A percentile compares a stretch with the other conserved stretches of the same genome.
Conservation (phyloP, 2,113 vertebrate genomes). For the Mesembrinibis cayennensis region DNA sequence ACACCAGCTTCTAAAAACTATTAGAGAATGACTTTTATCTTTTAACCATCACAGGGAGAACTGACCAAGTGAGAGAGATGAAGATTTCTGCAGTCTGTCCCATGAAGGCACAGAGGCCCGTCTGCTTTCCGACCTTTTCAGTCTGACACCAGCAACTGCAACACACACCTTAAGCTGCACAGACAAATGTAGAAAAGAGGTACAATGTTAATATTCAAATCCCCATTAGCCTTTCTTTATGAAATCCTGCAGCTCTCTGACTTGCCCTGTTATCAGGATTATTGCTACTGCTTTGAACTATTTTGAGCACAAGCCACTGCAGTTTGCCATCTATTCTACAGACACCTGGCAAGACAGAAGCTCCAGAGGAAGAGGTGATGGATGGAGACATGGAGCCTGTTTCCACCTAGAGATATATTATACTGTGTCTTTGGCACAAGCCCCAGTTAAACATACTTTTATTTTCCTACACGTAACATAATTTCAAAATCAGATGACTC, state of each 20-base stretch:
- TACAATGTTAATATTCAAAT: background rate
- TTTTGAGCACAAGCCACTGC: background rate
- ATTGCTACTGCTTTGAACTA: background rate
- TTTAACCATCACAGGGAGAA: background rate
- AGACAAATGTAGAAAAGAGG: background rate
- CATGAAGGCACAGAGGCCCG: rapidly evolving
- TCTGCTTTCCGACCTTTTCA: background rate
- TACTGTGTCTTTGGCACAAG: background rate
- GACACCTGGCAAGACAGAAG: background rate
- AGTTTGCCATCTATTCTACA: background rate
- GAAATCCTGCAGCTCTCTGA: background rate
- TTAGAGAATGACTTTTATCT: background rate
- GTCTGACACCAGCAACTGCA: background rate
- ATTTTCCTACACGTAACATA: background rate
- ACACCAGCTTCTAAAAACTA: background rate
- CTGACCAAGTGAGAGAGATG: background rate
- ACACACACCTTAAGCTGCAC: background rate
- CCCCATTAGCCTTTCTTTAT: background rate
- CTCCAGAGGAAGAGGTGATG: background rate
- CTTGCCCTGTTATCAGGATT: background rate
- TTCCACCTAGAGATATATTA: background rate
- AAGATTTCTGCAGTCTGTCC: background rate
- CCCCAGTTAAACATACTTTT: background rate
- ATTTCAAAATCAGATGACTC: background rate
- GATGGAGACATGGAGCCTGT: background rate